Percentiles rank a stretch among this genome's conserved stretches.
Conservation (phyloP, 2,797 vertebrate species). For the Perdix hodgsoniae region DNA sequence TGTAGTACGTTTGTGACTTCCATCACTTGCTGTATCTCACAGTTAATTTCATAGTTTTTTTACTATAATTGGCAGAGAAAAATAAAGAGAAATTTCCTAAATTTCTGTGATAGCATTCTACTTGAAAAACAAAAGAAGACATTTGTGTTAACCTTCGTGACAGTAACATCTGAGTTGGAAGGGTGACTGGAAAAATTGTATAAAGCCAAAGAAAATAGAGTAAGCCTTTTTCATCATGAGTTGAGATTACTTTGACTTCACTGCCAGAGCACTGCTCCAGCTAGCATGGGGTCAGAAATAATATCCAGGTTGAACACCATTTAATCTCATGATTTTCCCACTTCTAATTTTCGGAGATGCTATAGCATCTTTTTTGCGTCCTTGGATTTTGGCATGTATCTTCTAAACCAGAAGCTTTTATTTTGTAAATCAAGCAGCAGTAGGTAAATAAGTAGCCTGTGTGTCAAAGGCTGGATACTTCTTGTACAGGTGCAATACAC, state of each 20-base stretch:
- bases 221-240: not conserved
- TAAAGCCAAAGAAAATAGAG: not conserved
- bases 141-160: not conserved
- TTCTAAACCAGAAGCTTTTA: not conserved
- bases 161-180: not conserved
- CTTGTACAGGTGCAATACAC: accelerated
- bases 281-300: not conserved
- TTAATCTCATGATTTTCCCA: not conserved
- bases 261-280: not conserved
- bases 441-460: not conserved
- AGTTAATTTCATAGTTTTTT: not conserved
- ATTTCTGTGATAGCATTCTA: not conserved
- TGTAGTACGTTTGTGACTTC: not conserved
- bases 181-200: not conserved
- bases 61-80: not conserved
- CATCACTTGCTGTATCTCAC: not conserved
- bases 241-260: not conserved
- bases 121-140: not conserved
- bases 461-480: not conserved
- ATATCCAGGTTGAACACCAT: not conserved
- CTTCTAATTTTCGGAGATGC: not conserved
- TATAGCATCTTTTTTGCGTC: not conserved
- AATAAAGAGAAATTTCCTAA: not conserved
- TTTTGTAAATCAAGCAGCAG: not conserved
- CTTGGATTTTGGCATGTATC: not conserved